Base-by-base conservation (phyloP, 2,113 vertebrate species). In the Mus spicilegus region DNA sequence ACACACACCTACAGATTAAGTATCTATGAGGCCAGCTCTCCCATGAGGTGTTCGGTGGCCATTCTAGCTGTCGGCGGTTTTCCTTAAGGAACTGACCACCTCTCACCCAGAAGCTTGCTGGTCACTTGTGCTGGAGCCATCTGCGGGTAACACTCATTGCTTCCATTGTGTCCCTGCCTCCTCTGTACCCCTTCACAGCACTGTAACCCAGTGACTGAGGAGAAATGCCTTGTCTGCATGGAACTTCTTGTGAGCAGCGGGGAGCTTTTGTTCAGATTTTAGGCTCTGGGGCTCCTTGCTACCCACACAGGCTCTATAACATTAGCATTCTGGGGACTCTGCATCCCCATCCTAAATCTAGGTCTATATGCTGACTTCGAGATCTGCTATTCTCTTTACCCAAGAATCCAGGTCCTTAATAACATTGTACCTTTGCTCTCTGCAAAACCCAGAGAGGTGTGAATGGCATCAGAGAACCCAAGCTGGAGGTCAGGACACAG, bases 401-500 rank as follows among this genome's bases (percentile, higher is more conserved):
- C 39, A 76, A 89, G n/a, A 85, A 39, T 80, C 80, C 33, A 28
- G 75, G n/a, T 89, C 30, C 26, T 65, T 81, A 51, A 87, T 73
- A 70, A 58, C 51, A 39, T 0, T 67, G 33, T 61, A n/a, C 61
- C 42, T 13, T 19, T 26, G 30, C n/a, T 51, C 30, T 26, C 36
- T 61, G 72, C 51, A 73, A 33, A 16, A 36, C 22, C 42, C 36
- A 67, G 19, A 61, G 86, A 36, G 20, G 36, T 46, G 46, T 1
- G 4, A 28, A 54, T 2, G 5, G 39, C 11, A 56, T 24, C 5
- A 56, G 42, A 0, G 1, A 26, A 30, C 2, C 2, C 4, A 12
- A 42, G 56, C 10, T 73, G 26, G 69, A 26, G 30, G 63, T 39
- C 80, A 56, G 17, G 26, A 0, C 3, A 56, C 46, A 28, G 30